Percentiles rank a stretch among this genome's conserved stretches.
These are phyloP conservation scores for Bos javanicus DNA, from an alignment of 2,113 vertebrate genomes.

Conservation along the genomic window DNA sequence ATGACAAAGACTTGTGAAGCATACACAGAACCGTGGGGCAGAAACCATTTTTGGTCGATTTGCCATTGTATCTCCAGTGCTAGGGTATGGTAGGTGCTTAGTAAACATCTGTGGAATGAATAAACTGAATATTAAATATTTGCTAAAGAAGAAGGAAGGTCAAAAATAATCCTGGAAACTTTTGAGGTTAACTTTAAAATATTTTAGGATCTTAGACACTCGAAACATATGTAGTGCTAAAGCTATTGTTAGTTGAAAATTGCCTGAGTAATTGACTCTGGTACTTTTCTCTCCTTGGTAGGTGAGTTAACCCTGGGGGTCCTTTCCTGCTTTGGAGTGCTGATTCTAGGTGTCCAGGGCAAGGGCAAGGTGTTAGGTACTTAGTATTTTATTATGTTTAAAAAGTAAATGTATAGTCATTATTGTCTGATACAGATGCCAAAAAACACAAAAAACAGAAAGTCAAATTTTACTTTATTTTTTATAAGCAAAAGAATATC, in stretches of 20 bases:
- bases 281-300: background rate
- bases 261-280: background rate
- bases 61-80: background rate
- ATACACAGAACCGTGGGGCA: background rate
- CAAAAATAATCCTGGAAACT: constrained; percentile 51
- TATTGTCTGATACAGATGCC: background rate
- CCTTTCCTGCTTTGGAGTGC: background rate
- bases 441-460: background rate
- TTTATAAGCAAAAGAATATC: background rate
- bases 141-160: constrained; percentile 15
- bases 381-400: background rate
- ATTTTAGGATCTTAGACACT: constrained; percentile 20
- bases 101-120: constrained; percentile 7
- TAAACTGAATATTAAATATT: constrained; percentile 49
- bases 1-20: background rate
- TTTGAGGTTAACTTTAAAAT: constrained; percentile 54
- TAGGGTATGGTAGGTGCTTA: background rate
- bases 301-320: background rate
- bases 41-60: background rate
- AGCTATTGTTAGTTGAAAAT: constrained; percentile 40
- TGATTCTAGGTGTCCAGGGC: background rate
- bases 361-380: background rate
- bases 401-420: background rate
- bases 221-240: constrained; percentile 29
- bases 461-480: background rate